Evolutionary conservation across 2,888 invertebrate genomes (phyloP).

Genomic region (Ceramica pisi): DNA sequence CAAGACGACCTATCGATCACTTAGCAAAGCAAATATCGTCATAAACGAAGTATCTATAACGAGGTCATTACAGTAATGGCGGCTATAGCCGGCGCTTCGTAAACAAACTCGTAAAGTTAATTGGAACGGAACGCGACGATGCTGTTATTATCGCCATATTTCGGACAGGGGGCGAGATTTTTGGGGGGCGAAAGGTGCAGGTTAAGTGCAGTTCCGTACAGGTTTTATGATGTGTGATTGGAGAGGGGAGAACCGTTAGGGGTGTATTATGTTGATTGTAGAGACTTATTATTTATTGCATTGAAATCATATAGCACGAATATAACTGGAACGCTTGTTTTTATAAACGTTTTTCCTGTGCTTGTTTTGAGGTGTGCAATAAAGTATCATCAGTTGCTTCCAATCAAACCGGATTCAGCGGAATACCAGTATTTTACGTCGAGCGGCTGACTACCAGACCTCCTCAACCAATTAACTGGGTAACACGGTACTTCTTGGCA

Average conservation of each 20-base stretch:
- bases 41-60: conserved; percentile 58
- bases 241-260: not conserved
- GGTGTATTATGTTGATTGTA: no score
- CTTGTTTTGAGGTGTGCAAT: no score
- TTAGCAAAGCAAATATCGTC: conserved; percentile 64
- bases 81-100: conserved; percentile 34
- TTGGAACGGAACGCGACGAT: conserved; percentile 63
- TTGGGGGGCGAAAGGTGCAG: conserved; percentile 28
- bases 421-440: no score
- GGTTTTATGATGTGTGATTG: conserved; percentile 29
- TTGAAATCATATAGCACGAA: no score
- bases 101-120: conserved; percentile 72
- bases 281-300: no score
- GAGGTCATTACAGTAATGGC: conserved; percentile 60
- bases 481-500: no score
- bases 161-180: conserved; percentile 28
- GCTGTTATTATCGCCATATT: conserved; percentile 58
- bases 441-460: no score
- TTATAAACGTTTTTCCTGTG: no score
- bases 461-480: no score
- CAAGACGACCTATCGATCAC: conserved; percentile 32
- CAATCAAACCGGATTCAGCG: no score
- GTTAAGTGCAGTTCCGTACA: conserved; percentile 33
- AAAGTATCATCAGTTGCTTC: no score
- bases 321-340: no score